phyloP scores from a whole-genome alignment of 2,888 invertebrate genomes.

The Mimachlamys varia region DNA sequence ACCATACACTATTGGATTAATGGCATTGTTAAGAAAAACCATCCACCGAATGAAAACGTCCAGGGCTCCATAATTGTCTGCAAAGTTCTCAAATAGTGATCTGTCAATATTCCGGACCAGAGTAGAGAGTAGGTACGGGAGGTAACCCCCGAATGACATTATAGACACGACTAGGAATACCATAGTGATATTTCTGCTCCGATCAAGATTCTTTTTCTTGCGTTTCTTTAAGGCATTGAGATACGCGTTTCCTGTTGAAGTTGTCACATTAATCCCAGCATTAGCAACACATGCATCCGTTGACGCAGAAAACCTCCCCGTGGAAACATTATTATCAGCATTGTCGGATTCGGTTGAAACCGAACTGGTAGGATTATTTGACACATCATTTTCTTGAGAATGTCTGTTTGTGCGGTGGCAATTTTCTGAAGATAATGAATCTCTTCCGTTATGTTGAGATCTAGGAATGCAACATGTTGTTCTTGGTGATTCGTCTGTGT shows the following conservation, averaged over 20 bases:
- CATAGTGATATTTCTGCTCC: slow-evolving; percentile 9
- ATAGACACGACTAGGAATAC: background rate
- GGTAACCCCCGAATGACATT: slow-evolving; percentile 12
- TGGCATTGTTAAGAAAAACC: no score
- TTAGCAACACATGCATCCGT: no score
- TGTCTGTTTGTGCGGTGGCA: background rate
- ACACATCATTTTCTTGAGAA: background rate
- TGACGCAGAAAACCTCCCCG: no score
- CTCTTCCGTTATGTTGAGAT: background rate
- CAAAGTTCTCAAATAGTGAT: background rate
- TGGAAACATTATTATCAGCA: no score
- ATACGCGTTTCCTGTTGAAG: background rate
- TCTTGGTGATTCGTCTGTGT: background rate
- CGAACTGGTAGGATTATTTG: background rate
- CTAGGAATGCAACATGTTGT: background rate
- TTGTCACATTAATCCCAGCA: background rate
- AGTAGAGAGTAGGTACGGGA: background rate
- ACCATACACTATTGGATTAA: no score
- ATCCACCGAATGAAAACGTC: background rate
- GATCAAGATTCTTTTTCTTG: background rate
- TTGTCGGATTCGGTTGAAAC: background rate
- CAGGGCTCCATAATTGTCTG: background rate
- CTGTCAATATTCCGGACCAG: background rate
- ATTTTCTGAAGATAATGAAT: background rate
- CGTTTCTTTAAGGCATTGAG: background rate